phyloP scores from a whole-genome alignment of 2,888 invertebrate species.

The Nomada ferruginata region DNA sequence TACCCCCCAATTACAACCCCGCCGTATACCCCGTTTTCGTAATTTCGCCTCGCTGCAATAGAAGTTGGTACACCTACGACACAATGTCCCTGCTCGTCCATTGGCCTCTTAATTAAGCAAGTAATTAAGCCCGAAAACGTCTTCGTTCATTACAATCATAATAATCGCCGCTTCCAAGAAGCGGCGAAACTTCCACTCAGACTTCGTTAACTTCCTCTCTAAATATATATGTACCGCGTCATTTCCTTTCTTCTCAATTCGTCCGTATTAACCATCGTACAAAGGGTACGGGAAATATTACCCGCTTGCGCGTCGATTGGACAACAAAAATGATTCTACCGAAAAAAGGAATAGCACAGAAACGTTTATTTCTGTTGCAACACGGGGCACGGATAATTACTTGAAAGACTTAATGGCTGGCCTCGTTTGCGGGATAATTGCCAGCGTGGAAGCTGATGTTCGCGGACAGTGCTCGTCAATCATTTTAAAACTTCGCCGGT shows the following conservation, averaged over 20 bases:
- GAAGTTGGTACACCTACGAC: neutral
- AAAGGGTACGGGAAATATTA: too few relatives aligned
- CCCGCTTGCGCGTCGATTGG: too few relatives aligned
- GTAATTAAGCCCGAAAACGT: conserved; percentile 42
- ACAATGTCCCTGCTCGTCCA: neutral
- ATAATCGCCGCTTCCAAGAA: neutral
- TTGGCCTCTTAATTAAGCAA: conserved; percentile 38
- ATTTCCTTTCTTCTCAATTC: neutral
- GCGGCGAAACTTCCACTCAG: neutral
- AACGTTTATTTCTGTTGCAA: conserved; percentile 61
- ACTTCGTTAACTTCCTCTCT: neutral
- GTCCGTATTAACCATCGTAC: too few relatives aligned
- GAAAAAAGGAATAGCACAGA: neutral
- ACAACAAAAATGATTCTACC: neutral
- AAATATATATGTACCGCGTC: neutral
- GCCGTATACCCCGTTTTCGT: neutral
- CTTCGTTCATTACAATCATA: conserved; percentile 15
- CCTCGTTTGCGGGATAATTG: conserved; percentile 77
- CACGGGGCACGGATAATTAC: conserved; percentile 64
- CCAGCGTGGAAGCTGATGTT: conserved; percentile 57
- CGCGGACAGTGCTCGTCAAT: conserved; percentile 50
- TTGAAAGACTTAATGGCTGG: conserved; percentile 60
- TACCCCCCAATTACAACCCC: too few relatives aligned
- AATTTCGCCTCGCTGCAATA: neutral
- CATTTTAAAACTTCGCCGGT: conserved; percentile 56